Evolutionary conservation across 2,888 invertebrate genomes (phyloP), one percentile per base, ranked within the genome.

Genomic region (Polydrusus pterygomalis): DNA sequence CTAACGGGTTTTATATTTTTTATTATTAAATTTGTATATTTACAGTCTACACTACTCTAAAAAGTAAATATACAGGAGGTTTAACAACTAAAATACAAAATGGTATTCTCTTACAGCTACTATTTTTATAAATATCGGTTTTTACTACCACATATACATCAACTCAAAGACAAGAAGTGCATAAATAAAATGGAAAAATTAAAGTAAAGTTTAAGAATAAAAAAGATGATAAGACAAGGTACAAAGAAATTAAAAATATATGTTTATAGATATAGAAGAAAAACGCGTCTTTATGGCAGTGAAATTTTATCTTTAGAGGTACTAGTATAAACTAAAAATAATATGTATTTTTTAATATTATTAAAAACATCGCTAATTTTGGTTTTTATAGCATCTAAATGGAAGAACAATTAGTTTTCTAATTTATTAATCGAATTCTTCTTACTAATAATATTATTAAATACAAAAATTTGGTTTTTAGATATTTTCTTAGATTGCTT

Each of bases 1-100:
- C 15, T 38, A 38, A 34, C 5, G 58, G 38, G 9, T 60, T 60
- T 60, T 60, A 34, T 60, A 54, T 54, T 38, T 60, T 60, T 60
- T 60, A 60, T 60, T 60, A 60, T 49, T 62, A 62, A 70, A 70
- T 13, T 70, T 18, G 25, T 60, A 51, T 73, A 73, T 73, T 67
- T 73, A 73, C 73, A 73, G 18, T 51, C 67, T 73, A 73, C 6
- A 20, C 18, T 68, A 38, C 8, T 34, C 20, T 62, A 67, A 60
- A 64, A 60, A 45, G 65, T 73, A 73, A 58, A 58, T 73, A 73
- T 62, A 62, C 68, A 63, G 9, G 11, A 65, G 34, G n/a, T 67
- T 38, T 68, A 68, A 60, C 38, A 68, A 60, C 54, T 17, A 45
- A 65, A 65, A 65, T 65, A 51, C 49, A 65, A 34, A 49, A 65